These are phyloP conservation scores for Sus cebifrons DNA, from an alignment of 2,797 vertebrate genomes.

Conservation along the genomic window DNA sequence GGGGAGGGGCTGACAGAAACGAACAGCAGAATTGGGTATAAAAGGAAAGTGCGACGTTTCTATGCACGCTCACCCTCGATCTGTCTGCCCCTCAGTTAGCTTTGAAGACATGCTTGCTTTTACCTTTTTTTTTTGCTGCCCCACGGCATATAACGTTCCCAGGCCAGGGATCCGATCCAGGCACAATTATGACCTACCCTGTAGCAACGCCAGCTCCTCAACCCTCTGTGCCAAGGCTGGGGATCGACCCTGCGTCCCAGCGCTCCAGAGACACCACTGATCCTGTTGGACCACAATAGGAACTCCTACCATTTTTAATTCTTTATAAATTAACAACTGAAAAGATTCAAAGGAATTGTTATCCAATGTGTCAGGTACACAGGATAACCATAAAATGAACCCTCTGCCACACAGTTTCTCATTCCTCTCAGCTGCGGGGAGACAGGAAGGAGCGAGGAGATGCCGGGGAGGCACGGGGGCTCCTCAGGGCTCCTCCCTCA, in stretches of 20 bases:
- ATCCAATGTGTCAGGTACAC: background rate
- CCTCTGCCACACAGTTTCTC: background rate
- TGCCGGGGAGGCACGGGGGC: rapidly evolving
- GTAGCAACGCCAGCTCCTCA: too few relatives aligned
- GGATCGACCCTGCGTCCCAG: too few relatives aligned
- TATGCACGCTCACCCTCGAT: too few relatives aligned
- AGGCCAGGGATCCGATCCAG: too few relatives aligned
- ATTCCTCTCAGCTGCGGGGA: too few relatives aligned
- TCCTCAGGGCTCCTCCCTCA: background rate
- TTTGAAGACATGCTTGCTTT: background rate
- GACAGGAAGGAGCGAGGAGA: background rate
- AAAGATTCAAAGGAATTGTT: background rate
- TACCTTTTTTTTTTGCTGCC: too few relatives aligned
- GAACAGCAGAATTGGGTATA: background rate
- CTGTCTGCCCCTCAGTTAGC: background rate
- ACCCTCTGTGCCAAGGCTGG: too few relatives aligned
- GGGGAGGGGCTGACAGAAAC: background rate
- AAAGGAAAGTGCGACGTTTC: background rate
- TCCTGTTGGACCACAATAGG: too few relatives aligned
- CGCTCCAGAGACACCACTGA: too few relatives aligned
- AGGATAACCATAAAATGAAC: background rate
- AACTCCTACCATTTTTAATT: background rate
- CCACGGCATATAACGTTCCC: too few relatives aligned
- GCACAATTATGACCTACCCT: too few relatives aligned
- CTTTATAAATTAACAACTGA: background rate